phyloP scores from a whole-genome alignment of 2,888 invertebrate genomes.

The Drosophila quinaria region DNA sequence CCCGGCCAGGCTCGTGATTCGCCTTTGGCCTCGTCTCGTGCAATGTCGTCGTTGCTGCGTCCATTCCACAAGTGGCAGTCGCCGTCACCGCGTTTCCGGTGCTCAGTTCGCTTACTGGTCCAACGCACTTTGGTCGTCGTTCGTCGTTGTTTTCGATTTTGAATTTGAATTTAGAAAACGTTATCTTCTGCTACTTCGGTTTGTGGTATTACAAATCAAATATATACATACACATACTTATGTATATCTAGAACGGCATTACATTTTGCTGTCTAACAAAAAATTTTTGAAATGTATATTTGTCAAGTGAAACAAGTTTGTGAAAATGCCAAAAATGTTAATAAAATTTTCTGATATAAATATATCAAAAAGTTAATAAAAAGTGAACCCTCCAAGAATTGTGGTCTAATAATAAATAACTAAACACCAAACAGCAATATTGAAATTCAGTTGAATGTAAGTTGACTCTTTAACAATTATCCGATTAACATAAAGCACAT shows the following conservation, averaged over 20 bases:
- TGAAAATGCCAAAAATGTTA: conserved; percentile 35
- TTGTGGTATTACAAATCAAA: conserved; percentile 7
- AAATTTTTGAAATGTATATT: conserved; percentile 21
- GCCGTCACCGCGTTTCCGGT: conserved; percentile 80
- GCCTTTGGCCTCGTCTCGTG: conserved; percentile 51
- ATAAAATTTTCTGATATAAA: conserved; percentile 42
- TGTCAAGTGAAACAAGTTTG: conserved; percentile 33
- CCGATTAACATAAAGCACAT: background rate
- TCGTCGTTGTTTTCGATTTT: conserved; percentile 32
- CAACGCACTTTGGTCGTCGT: conserved; percentile 53
- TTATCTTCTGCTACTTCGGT: conserved; percentile 14
- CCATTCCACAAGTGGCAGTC: conserved; percentile 83
- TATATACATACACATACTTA: background rate
- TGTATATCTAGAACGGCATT: conserved; percentile 3
- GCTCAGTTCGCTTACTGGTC: conserved; percentile 65
- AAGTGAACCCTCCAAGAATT: conserved; percentile 37
- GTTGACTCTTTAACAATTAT: conserved; percentile 2
- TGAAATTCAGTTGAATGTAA: conserved; percentile 46
- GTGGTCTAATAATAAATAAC: conserved; percentile 10
- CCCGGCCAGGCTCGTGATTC: conserved; percentile 68
- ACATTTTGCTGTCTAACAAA: background rate
- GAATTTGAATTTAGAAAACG: conserved; percentile 8
- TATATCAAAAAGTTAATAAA: conserved; percentile 17
- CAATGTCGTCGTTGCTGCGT: conserved; percentile 42
- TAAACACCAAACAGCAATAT: conserved; percentile 42